Conservation (phyloP, 2,888 invertebrate species). For the Aporophyla nigra region DNA sequence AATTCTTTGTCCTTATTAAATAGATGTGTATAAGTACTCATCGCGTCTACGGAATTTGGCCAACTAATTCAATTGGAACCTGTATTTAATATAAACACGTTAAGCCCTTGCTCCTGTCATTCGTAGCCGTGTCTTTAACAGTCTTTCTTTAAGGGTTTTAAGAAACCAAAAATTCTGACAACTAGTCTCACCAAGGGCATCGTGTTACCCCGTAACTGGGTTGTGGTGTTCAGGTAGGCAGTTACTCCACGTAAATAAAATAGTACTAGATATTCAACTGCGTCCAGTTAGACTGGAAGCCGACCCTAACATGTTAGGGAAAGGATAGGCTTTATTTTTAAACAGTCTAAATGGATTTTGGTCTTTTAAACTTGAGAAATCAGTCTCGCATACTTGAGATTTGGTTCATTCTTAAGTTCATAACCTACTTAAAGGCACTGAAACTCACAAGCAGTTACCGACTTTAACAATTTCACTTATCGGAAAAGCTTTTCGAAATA, state of each 20-base stretch:
- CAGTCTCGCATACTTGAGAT: background rate
- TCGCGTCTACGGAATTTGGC: background rate
- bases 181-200: too few relatives aligned
- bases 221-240: too few relatives aligned
- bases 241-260: too few relatives aligned
- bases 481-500: constrained; percentile 28
- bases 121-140: too few relatives aligned
- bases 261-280: too few relatives aligned
- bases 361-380: background rate
- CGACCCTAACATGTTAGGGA: too few relatives aligned
- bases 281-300: too few relatives aligned
- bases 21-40: background rate
- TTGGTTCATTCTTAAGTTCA: background rate
- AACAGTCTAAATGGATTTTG: background rate
- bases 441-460: background rate
- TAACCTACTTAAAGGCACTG: background rate
- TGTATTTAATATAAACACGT: too few relatives aligned
- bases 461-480: constrained; percentile 4
- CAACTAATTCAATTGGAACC: background rate
- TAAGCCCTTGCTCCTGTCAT: too few relatives aligned
- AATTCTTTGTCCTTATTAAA: background rate
- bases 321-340: background rate
- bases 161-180: too few relatives aligned
- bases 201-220: too few relatives aligned
- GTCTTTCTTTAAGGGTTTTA: too few relatives aligned